A percentile compares a stretch with the other conserved stretches of the same genome.
Evolutionary conservation across 2,113 vertebrate species (phyloP).

Genomic region (Cynoglossus semilaevis): DNA sequence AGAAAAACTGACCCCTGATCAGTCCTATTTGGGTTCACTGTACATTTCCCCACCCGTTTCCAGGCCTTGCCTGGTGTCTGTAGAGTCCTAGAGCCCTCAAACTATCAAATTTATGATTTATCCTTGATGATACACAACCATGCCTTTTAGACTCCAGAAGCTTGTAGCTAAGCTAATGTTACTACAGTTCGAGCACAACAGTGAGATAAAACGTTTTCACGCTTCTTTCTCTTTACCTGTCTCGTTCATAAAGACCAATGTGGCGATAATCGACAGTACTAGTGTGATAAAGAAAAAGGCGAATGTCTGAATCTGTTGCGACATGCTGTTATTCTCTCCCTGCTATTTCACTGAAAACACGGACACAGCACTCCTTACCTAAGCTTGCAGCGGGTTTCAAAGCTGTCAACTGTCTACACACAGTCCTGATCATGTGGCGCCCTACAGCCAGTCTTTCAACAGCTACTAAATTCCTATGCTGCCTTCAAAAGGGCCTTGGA

Average conservation of each 20-base stretch:
- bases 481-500: slow-evolving; percentile 51
- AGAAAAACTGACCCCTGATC: slow-evolving; percentile 67
- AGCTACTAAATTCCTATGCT: slow-evolving; percentile 38
- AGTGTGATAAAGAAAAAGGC: slow-evolving; percentile 53
- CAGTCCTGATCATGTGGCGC: slow-evolving; percentile 52
- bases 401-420: slow-evolving; percentile 35
- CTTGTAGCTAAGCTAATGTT: background rate
- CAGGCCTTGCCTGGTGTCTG: slow-evolving; percentile 26
- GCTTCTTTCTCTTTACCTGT: slow-evolving; percentile 67
- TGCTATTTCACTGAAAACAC: background rate
- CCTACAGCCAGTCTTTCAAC: background rate
- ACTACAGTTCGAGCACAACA: background rate
- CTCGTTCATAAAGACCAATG: slow-evolving; percentile 61
- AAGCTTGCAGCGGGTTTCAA: slow-evolving; percentile 38
- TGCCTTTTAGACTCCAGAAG: background rate
- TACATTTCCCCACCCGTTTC: slow-evolving; percentile 18
- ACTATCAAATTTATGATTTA: rapidly evolving
- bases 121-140: background rate
- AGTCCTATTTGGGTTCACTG: slow-evolving; percentile 45
- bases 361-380: slow-evolving; percentile 62
- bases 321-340: slow-evolving; percentile 26
- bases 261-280: slow-evolving; percentile 57
- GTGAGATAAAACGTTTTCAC: background rate
- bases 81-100: slow-evolving; percentile 51
- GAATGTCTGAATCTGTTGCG: slow-evolving; percentile 54